phyloP scores from a whole-genome alignment of 1,140 invertebrate genomes.

The Gryon sp. region DNA sequence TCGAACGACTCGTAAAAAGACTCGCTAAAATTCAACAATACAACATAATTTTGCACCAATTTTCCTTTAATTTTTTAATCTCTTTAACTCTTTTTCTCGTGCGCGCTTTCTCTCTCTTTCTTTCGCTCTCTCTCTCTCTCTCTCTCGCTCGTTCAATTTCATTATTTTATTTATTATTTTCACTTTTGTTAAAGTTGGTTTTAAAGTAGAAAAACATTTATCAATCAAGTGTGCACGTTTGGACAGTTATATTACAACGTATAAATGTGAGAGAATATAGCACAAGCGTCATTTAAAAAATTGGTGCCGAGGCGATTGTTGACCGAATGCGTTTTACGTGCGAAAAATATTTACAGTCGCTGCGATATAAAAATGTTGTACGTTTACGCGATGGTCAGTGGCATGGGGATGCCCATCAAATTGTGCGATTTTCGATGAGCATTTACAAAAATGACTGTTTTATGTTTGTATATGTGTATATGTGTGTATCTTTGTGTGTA shows the following conservation, averaged over 20 bases:
- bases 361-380: constrained; percentile 57
- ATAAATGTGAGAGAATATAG: constrained; percentile 52
- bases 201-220: constrained; percentile 54
- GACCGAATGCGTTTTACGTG: constrained; percentile 36
- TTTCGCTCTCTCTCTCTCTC: too few species aligned
- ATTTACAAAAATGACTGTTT: constrained; percentile 49
- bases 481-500: too few species aligned
- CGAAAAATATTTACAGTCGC: constrained; percentile 56
- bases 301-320: constrained; percentile 45
- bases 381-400: constrained; percentile 28
- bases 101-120: too few species aligned
- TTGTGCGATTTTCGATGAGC: constrained; percentile 46
- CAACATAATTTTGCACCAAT: constrained; percentile 31
- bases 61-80: not conserved
- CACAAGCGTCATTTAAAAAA: constrained; percentile 48
- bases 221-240: constrained; percentile 46
- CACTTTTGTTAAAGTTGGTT: constrained; percentile 4
- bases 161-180: not conserved
- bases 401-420: constrained; percentile 32
- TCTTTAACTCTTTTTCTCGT: too few species aligned
- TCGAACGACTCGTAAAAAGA: constrained; percentile 32
- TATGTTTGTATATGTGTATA: too few species aligned
- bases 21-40: constrained; percentile 30
- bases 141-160: not conserved
- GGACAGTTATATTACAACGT: constrained; percentile 56